Percentiles rank a stretch among this genome's conserved stretches.
Conservation (phyloP, 1,140 invertebrate genomes). For the Brachionus angularis region DNA sequence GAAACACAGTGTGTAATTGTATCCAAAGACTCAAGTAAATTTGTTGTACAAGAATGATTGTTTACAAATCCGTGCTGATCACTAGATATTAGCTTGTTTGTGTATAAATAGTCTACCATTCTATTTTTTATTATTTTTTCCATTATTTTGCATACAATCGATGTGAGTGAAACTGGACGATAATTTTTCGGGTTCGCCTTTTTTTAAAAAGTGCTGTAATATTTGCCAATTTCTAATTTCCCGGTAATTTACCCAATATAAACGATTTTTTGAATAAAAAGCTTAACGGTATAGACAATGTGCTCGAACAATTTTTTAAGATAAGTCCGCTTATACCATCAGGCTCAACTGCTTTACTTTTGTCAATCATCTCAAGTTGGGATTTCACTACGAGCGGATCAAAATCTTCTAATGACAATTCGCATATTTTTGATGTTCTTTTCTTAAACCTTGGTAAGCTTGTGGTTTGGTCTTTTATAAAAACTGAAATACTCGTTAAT, state of each 20-base stretch:
- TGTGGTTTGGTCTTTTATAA: no score
- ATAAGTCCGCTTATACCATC: no score
- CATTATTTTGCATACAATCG: slow-evolving; percentile 4
- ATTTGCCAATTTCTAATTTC: slow-evolving; percentile 25
- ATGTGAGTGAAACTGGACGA: slow-evolving; percentile 26
- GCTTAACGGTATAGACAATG: neutral
- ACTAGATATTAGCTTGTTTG: slow-evolving; percentile 24
- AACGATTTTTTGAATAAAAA: slow-evolving; percentile 11
- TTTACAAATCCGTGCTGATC: neutral
- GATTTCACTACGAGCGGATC: no score
- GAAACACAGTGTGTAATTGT: neutral
- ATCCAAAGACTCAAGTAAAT: slow-evolving; percentile 13
- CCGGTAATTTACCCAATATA: neutral
- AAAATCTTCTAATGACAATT: no score
- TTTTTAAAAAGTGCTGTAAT: slow-evolving; percentile 40
- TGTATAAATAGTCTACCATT: slow-evolving; percentile 2
- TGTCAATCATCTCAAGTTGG: no score
- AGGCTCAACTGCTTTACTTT: no score
- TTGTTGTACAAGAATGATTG: slow-evolving; percentile 10
- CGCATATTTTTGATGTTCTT: no score
- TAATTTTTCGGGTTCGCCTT: slow-evolving; percentile 12
- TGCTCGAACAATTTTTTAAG: neutral
- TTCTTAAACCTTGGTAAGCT: no score
- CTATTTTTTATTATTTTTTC: slow-evolving; percentile 10
- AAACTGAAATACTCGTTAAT: no score